Evolutionary conservation across 2,888 invertebrate species (phyloP).

Genomic region (Diaprepes abbreviatus): DNA sequence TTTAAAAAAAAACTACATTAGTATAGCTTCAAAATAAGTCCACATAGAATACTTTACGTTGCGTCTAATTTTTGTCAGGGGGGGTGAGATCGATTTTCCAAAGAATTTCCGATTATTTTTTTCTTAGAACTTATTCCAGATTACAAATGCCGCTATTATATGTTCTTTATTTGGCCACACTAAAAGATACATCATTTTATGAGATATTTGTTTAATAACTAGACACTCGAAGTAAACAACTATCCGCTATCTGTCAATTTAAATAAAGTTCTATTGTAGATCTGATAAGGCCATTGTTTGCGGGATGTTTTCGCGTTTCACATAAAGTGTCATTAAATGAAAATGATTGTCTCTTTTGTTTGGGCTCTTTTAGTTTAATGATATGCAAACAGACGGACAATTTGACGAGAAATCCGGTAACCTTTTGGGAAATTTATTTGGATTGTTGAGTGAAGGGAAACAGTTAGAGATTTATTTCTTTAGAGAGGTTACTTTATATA

Average conservation of each 20-base stretch:
- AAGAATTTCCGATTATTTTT: too few relatives aligned
- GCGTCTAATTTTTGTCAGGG: too few relatives aligned
- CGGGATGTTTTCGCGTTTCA: conserved; percentile 22
- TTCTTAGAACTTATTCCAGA: too few relatives aligned
- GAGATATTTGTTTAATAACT: conserved; percentile 7
- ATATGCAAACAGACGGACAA: conserved; percentile 21
- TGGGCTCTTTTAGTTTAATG: conserved; percentile 23
- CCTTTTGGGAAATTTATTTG: background rate
- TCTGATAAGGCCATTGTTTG: conserved; percentile 22
- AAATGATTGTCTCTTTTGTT: conserved; percentile 30
- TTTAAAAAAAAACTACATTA: too few relatives aligned
- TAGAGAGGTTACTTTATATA: too few relatives aligned
- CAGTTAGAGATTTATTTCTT: too few relatives aligned
- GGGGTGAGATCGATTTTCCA: too few relatives aligned
- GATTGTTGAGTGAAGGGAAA: background rate
- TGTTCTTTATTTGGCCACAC: too few relatives aligned
- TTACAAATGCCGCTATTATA: too few relatives aligned
- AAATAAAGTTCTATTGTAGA: background rate
- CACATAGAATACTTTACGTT: too few relatives aligned
- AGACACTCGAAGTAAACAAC: conserved; percentile 19
- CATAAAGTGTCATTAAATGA: conserved; percentile 24
- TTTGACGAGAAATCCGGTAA: background rate
- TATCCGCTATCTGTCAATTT: conserved; percentile 14
- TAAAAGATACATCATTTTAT: background rate
- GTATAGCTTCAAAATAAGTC: too few relatives aligned